Conservation (phyloP, 2,113 vertebrate genomes). For the Orientallactaga bullata region DNA sequence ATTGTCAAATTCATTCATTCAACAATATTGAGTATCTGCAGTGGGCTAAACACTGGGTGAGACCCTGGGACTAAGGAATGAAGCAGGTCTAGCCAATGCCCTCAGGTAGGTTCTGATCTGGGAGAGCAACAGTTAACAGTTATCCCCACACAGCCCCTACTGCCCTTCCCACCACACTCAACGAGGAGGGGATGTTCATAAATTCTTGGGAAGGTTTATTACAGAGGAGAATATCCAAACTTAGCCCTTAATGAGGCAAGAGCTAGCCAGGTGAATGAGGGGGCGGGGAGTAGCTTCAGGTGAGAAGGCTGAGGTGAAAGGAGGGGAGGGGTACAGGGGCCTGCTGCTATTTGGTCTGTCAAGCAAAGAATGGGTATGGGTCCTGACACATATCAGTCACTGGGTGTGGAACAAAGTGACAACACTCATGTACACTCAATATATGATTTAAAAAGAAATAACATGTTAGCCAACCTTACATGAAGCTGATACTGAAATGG, state of each 20-base stretch:
- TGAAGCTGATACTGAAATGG: background rate
- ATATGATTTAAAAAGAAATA: background rate
- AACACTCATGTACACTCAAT: background rate
- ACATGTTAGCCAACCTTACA: background rate
- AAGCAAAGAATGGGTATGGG: background rate
- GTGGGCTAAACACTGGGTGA: background rate
- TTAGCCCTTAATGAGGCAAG: background rate
- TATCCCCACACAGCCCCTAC: background rate
- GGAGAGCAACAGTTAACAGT: background rate
- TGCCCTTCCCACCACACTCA: accelerated
- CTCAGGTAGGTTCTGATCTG: background rate
- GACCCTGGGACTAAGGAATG: background rate
- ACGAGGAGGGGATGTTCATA: background rate
- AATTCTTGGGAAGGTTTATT: constrained; percentile 27
- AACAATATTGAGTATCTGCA: background rate
- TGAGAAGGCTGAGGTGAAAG: constrained; percentile 38
- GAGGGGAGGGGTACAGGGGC: background rate
- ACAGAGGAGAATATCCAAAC: background rate
- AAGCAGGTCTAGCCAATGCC: background rate
- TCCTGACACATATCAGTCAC: background rate
- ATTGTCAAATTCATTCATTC: background rate
- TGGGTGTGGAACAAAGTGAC: background rate
- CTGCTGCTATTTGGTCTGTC: constrained; percentile 30
- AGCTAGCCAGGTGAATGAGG: background rate
- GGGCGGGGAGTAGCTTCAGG: background rate